A percentile compares a stretch with the other conserved stretches of the same genome.
These are phyloP conservation scores for Heliothis subflexa DNA, from an alignment of 1,140 invertebrate genomes.

Conservation along the genomic window DNA sequence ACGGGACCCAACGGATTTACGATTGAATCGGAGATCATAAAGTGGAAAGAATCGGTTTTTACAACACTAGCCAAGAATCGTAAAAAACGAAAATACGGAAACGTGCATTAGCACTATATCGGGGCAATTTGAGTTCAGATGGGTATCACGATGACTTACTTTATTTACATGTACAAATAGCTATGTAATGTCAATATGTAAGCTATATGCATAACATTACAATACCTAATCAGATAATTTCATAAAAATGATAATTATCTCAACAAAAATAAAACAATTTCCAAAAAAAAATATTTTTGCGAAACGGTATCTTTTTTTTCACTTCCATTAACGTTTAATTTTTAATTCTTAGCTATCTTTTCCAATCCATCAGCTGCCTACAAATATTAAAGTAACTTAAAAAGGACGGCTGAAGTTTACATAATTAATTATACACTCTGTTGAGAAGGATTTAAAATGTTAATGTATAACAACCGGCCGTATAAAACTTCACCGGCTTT, in stretches of 20 bases:
- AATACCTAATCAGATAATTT: too few relatives aligned
- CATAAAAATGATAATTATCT: too few relatives aligned
- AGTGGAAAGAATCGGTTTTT: slow-evolving; percentile 1
- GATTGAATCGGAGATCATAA: slow-evolving; percentile 25
- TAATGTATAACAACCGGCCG: too few relatives aligned
- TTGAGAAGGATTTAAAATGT: slow-evolving; percentile 1
- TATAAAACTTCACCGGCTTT: too few relatives aligned
- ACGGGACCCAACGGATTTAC: slow-evolving; percentile 9
- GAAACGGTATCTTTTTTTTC: too few relatives aligned
- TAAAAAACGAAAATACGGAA: slow-evolving; percentile 25
- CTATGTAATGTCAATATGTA: too few relatives aligned
- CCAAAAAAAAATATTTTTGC: too few relatives aligned
- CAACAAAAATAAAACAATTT: too few relatives aligned
- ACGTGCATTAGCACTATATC: slow-evolving; percentile 16
- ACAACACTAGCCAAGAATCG: slow-evolving; percentile 14
- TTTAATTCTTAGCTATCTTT: background rate
- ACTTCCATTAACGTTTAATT: background rate
- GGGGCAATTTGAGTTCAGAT: background rate
- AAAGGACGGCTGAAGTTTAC: slow-evolving; percentile 10
- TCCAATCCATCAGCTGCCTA: slow-evolving; percentile 1
- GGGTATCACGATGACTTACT: background rate
- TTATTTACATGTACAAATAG: too few relatives aligned
- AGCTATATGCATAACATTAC: too few relatives aligned
- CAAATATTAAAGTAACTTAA: background rate
- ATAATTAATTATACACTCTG: slow-evolving; percentile 9